Evolutionary conservation across 2,113 vertebrate species (phyloP).

Genomic region (Myiagra hebetior): DNA sequence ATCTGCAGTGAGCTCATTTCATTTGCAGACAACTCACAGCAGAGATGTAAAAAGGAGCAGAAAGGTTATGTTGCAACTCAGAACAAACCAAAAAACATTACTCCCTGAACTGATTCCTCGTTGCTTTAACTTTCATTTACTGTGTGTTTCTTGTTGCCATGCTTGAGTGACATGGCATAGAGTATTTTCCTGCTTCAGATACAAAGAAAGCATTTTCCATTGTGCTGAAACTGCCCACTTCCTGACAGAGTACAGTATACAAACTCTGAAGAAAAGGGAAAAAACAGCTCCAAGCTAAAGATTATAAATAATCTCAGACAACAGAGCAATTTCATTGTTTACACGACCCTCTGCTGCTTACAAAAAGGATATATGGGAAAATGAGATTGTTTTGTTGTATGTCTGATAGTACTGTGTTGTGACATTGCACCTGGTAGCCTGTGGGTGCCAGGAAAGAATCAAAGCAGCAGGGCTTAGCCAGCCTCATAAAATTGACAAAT

Average conservation of each 20-base stretch:
- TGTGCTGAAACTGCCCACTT: background rate
- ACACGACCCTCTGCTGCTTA: background rate
- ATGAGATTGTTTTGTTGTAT: background rate
- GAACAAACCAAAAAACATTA: background rate
- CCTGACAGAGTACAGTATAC: background rate
- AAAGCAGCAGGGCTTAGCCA: background rate
- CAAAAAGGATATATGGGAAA: slow-evolving; percentile 10
- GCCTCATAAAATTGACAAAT: background rate
- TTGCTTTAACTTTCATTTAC: background rate
- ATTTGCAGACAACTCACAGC: background rate
- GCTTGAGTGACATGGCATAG: background rate
- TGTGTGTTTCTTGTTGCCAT: background rate
- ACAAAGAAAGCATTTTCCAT: background rate
- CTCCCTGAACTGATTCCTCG: background rate
- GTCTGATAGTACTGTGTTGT: background rate
- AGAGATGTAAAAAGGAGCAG: background rate
- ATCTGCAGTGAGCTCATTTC: background rate
- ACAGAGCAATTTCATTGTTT: background rate
- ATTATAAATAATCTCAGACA: background rate
- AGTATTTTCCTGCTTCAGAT: background rate
- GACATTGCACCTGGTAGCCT: background rate
- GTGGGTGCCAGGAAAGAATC: background rate
- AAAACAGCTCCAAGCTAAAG: background rate
- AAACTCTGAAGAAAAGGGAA: slow-evolving; percentile 27
- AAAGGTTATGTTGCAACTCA: background rate